Base-by-base conservation (phyloP, 2,888 invertebrate genomes). In the Notodonta dromedarius region DNA sequence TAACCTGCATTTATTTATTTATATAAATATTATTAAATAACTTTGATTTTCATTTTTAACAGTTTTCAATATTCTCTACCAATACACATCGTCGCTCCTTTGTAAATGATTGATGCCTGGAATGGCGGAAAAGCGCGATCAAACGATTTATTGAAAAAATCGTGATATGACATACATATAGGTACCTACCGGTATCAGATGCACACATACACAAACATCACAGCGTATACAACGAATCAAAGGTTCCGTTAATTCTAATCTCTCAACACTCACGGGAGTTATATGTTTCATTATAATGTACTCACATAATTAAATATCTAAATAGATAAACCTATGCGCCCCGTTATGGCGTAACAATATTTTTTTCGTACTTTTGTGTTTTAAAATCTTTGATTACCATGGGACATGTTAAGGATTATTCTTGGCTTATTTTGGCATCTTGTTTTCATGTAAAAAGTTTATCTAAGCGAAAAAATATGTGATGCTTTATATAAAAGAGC, bases 91-190 rank as follows among this genome's bases (percentile, higher is more conserved):
- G 9, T 32, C 52, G 52, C 52, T 52, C 52, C 32, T 32, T 32
- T 32, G 32, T 32, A 13, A 52, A 52, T 32, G 32, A 52, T 13
- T 51, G 11, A 5, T 51, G 32, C 5, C 6, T 79, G 78, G 80
- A 80, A 80, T 82, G 75, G 62, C 63, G 63, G 67, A 52, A 52
- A 32, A 35, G 12, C 13, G 13, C 52, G 16, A 9, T 50, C 16
- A 50, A 16, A 16, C 5, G 3, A 16, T 5, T 6, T n/a, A n/a
- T n/a, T n/a, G 9, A 2, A 5, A 50, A 16, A 6, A 4, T 12
- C 4, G 50, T 16, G 50, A 9, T 14, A 16, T 50, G 12, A 9
- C 2, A 16, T 16, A 46, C 13, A 24, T 24, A 16, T 9, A 50
- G 9, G 16, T 5, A 11, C 5, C 2, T 50, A 16, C 24, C 24